phyloP scores from a whole-genome alignment of 2,797 vertebrate species.

The Paguma larvata region DNA sequence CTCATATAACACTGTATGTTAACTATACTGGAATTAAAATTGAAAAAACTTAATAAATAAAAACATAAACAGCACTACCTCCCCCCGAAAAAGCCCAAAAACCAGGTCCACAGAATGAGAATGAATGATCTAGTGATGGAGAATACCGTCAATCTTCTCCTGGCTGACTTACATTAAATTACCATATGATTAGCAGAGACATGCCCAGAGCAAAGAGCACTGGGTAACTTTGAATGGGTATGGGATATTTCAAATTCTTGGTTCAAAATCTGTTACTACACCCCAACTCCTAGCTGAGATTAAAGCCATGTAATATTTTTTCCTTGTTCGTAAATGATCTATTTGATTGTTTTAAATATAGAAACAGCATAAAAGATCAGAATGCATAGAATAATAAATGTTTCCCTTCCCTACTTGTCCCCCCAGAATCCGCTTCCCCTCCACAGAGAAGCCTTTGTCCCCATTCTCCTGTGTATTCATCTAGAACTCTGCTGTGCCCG shows the following conservation, averaged over 20 bases:
- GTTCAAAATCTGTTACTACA: background rate
- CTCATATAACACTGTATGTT: background rate
- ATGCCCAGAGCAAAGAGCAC: background rate
- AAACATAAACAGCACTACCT: background rate
- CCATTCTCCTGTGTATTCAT: background rate
- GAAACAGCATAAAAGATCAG: conserved; percentile 7
- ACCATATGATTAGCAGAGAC: background rate
- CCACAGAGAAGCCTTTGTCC: background rate
- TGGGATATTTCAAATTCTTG: background rate
- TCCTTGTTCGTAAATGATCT: background rate
- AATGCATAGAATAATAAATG: background rate
- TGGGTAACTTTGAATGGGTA: background rate
- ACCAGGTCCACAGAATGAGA: background rate
- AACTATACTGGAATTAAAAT: background rate
- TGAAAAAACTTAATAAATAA: background rate
- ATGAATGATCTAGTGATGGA: conserved; percentile 64
- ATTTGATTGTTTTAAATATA: background rate
- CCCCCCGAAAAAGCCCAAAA: background rate
- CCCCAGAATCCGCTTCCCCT: background rate
- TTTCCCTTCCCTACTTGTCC: background rate
- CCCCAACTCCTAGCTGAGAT: background rate
- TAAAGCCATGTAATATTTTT: background rate
- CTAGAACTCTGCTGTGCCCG: background rate
- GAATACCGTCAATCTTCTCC: background rate
- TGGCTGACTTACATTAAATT: background rate